Evolutionary conservation across 1,140 invertebrate genomes (phyloP), one percentile per base, ranked within the genome.

Genomic region (Cydia strobilella): DNA sequence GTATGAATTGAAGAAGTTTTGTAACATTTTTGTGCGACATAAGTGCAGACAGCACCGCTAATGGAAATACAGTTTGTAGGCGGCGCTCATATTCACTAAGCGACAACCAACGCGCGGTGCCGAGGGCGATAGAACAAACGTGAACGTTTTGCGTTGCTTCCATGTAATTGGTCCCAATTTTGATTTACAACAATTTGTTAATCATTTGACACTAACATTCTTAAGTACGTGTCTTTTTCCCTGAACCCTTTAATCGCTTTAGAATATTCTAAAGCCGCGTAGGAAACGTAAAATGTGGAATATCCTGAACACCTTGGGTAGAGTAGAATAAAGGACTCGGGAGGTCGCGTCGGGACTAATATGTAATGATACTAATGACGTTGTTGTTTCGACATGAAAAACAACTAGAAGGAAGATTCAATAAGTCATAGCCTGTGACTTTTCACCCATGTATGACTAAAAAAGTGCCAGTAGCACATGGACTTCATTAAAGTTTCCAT

Each of bases 1-100:
- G 39, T 75, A 72, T 75, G 73, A 65, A 74, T 62, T 51, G 69
- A 31, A 27, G 31, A 74, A 63, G 73, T 72, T 72, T 74, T 74
- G 59, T 72, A 74, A 59, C 27, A 74, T 77, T 77, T 74, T 74
- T 69, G 72, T 51, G 15, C 23, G 27, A 27, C 76, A 54, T 72
- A 72, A 71, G 42, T n/a, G 73, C 62, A 69, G 74, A 74, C 66
- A 73, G 23, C 62, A 74, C 59, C 63, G 54, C 76, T 77, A 77
- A 77, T 77, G 76, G 76, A 72, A 77, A 48, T 69, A 45, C 66
- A 75, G 72, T 71, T 39, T 25, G 66, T 42, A 72, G 35, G 20
- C 63, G 72, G 59, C 27, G 51, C 48, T 73, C 39, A 42, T 27
- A 25, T 48, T 73, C 31, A 20, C 45, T 69, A 66, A 66, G 63